These are phyloP conservation scores for Monomorium pharaonis DNA, from an alignment of 1,140 invertebrate genomes.

Conservation along the genomic window DNA sequence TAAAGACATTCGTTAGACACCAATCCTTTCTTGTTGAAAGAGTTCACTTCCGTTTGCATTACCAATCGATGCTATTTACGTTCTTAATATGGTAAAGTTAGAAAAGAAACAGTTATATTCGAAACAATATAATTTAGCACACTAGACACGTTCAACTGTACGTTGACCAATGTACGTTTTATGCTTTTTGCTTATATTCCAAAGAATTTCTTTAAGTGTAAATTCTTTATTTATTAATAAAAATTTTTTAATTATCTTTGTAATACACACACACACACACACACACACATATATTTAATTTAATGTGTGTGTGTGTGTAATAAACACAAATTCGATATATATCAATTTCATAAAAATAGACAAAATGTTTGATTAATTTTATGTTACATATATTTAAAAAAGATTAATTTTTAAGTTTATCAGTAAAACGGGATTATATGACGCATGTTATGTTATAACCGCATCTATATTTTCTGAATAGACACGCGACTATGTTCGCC, in stretches of 20 bases:
- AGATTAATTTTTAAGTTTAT: neutral
- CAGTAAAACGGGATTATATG: neutral
- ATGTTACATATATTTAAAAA: neutral
- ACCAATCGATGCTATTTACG: slow-evolving; percentile 55
- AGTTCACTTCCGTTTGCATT: slow-evolving; percentile 66
- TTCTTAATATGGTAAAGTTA: slow-evolving; percentile 57
- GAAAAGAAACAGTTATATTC: slow-evolving; percentile 66
- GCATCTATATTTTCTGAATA: slow-evolving; percentile 35
- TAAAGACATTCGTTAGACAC: slow-evolving; percentile 55
- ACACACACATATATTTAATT: too few species aligned
- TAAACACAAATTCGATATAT: too few species aligned
- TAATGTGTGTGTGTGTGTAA: too few species aligned
- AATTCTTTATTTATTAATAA: neutral
- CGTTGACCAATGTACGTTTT: neutral
- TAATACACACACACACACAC: too few species aligned
- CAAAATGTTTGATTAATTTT: too few species aligned
- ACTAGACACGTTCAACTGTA: slow-evolving; percentile 22
- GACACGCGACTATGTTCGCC: slow-evolving; percentile 13
- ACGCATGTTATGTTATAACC: slow-evolving; percentile 23
- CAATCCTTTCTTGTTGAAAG: slow-evolving; percentile 66
- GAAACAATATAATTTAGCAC: slow-evolving; percentile 51
- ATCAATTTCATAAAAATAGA: too few species aligned
- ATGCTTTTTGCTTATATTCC: neutral
- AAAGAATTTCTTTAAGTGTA: neutral
- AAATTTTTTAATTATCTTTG: neutral